A percentile compares a stretch with the other conserved stretches of the same genome.
These are phyloP conservation scores for Drosophila anceps DNA, from an alignment of 2,888 invertebrate genomes.

Conservation along the genomic window DNA sequence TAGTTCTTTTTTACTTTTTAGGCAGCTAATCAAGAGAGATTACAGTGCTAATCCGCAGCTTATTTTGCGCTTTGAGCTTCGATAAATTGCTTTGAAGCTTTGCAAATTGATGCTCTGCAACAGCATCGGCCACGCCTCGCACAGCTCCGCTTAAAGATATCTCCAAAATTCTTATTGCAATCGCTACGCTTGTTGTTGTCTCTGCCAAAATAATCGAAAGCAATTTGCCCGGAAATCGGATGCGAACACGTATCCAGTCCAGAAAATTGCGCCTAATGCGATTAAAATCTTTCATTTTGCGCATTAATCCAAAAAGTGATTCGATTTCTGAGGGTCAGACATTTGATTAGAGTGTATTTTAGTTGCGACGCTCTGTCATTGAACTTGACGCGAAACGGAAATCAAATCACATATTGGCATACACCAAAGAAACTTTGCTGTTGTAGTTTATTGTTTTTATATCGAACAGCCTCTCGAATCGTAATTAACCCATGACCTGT, in stretches of 20 bases:
- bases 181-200: conserved; percentile 53
- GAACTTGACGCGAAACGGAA: conserved; percentile 57
- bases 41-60: conserved; percentile 1
- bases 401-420: conserved; percentile 12
- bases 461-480: background rate
- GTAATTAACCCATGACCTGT: conserved; percentile 37
- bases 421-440: background rate
- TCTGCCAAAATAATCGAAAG: conserved; percentile 44
- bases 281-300: conserved; percentile 76
- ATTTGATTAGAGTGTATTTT: conserved; percentile 64
- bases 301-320: conserved; percentile 55
- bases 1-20: background rate
- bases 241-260: conserved; percentile 32
- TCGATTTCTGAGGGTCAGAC: conserved; percentile 64
- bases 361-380: conserved; percentile 54
- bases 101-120: conserved; percentile 52
- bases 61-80: conserved; percentile 13
- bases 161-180: conserved; percentile 42
- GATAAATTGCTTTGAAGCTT: conserved; percentile 37
- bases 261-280: conserved; percentile 72
- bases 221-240: conserved; percentile 47
- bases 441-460: conserved; percentile 20
- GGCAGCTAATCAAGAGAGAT: background rate
- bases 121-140: conserved; percentile 31
- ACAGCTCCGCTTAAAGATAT: background rate